Conservation (phyloP, 1,140 invertebrate genomes). For the Pseudomyrmex sp. region DNA sequence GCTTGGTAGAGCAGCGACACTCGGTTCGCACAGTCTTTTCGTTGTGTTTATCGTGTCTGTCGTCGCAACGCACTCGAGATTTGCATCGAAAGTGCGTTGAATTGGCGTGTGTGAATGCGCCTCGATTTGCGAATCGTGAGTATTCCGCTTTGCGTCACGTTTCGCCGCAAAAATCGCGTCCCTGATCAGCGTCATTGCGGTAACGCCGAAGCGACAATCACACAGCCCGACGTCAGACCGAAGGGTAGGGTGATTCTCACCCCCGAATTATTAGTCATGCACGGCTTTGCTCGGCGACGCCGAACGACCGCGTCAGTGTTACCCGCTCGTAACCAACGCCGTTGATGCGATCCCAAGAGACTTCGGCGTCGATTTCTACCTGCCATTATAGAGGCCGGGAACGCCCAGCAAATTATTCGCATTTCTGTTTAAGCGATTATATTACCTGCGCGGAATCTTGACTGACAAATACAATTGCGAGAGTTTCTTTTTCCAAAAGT, state of each 20-base stretch:
- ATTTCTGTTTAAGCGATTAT: conserved; percentile 14
- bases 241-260: conserved; percentile 78
- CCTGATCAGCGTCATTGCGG: conserved; percentile 41
- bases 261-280: conserved; percentile 80
- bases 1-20: conserved; percentile 7
- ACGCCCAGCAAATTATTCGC: conserved; percentile 48
- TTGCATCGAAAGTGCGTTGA: neutral
- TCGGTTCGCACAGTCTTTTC: neutral
- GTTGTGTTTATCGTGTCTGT: conserved; percentile 5
- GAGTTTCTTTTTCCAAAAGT: neutral
- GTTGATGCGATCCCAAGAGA: conserved; percentile 7
- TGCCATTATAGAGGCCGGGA: conserved; percentile 36
- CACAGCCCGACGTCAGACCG: conserved; percentile 33
- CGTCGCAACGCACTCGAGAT: neutral
- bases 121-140: conserved; percentile 34
- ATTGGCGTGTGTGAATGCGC: conserved; percentile 1
- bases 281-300: conserved; percentile 53
- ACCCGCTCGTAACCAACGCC: conserved; percentile 13
- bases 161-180: conserved; percentile 5
- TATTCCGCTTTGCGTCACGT: conserved; percentile 21
- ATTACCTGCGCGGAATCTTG: conserved; percentile 9
- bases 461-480: neutral
- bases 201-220: conserved; percentile 25
- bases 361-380: conserved; percentile 26
- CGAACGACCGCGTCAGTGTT: conserved; percentile 50